Conservation (phyloP, 2,113 vertebrate species). For the Vicugna pacos region DNA sequence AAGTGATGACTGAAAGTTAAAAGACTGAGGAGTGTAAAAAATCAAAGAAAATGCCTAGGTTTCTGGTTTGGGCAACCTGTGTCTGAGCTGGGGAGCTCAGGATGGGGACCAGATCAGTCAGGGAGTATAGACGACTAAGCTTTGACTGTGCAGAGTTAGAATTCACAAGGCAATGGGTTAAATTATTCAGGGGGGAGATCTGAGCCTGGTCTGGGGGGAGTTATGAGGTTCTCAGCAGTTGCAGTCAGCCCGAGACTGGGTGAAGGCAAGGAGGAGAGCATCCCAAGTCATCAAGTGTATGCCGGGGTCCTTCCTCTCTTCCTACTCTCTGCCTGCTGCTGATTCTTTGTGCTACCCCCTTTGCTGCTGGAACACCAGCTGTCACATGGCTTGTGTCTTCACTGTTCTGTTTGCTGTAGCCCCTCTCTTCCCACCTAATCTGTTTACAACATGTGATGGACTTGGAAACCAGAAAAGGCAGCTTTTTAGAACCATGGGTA, state of each 20-base stretch:
- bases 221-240: not conserved
- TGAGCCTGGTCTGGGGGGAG: not conserved
- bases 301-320: not conserved
- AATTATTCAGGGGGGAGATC: not conserved
- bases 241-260: not conserved
- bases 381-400: not conserved
- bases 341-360: not conserved
- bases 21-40: not conserved
- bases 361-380: not conserved
- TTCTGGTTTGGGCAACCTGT: conserved; percentile 23
- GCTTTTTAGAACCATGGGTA: not conserved
- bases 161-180: not conserved
- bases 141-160: not conserved
- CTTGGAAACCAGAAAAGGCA: not conserved
- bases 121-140: not conserved
- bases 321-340: not conserved
- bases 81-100: not conserved
- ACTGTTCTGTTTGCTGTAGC: not conserved
- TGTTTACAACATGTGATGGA: not conserved
- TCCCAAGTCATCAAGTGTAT: not conserved
- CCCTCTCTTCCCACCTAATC: not conserved
- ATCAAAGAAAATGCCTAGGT: not conserved
- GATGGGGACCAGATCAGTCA: not conserved
- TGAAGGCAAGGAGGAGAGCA: not conserved
- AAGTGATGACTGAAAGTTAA: not conserved